Percentiles rank a stretch among this genome's conserved stretches.
These are phyloP conservation scores for Hypolimnas misippus DNA, from an alignment of 2,888 invertebrate species.

Conservation along the genomic window DNA sequence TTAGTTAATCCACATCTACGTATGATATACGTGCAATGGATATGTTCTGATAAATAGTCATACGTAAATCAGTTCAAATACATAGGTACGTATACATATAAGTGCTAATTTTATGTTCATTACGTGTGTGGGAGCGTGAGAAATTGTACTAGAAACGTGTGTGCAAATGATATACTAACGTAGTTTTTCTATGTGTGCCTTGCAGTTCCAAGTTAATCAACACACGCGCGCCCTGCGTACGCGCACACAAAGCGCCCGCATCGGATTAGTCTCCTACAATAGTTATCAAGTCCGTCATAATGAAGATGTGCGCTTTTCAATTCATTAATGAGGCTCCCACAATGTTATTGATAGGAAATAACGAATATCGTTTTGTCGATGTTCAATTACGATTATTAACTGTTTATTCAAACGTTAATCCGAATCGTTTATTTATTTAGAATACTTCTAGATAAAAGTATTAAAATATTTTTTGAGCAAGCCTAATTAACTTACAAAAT, in stretches of 20 bases:
- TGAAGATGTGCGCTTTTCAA: constrained; percentile 77
- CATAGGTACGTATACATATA: constrained; percentile 46
- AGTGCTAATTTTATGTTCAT: constrained; percentile 70
- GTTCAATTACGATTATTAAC: constrained; percentile 62
- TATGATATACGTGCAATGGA: not conserved
- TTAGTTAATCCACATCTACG: not conserved
- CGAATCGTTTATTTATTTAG: constrained; percentile 57
- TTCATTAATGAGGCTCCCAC: constrained; percentile 74
- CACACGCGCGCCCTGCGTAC: constrained; percentile 47
- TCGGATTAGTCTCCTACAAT: constrained; percentile 67
- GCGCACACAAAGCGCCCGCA: constrained; percentile 68
- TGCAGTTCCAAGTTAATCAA: constrained; percentile 38
- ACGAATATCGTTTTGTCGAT: constrained; percentile 65
- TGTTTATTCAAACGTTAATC: constrained; percentile 65
- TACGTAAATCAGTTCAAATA: constrained; percentile 5
- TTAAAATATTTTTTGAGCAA: not conserved
- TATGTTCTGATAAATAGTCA: constrained; percentile 2
- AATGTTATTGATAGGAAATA: constrained; percentile 63
- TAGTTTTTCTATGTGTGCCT: constrained; percentile 53
- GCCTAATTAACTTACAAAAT: not conserved
- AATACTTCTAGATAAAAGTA: constrained; percentile 38
- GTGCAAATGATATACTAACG: constrained; percentile 60
- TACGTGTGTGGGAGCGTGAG: constrained; percentile 75
- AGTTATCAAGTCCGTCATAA: constrained; percentile 71
- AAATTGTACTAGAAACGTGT: constrained; percentile 71